Conservation (phyloP, 2,888 invertebrate species). For the Yponomeuta sedellus region DNA sequence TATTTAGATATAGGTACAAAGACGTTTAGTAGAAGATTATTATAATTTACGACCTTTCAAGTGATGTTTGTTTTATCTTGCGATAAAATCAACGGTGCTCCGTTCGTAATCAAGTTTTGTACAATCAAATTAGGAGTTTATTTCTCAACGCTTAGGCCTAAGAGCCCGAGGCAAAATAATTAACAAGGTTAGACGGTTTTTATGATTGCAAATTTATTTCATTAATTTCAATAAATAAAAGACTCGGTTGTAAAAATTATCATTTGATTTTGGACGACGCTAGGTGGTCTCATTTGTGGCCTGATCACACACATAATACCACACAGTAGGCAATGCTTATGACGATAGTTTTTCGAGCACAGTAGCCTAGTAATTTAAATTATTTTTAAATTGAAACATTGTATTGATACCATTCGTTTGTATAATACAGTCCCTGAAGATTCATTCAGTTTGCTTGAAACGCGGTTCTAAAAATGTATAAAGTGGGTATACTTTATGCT, state of each 20-base stretch:
- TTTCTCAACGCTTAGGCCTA: background rate
- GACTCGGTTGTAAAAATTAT: background rate
- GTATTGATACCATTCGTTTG: no score
- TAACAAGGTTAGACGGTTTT: conserved; percentile 39
- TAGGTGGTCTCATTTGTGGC: conserved; percentile 30
- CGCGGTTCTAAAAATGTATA: no score
- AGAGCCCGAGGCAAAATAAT: conserved; percentile 15
- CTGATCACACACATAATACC: background rate
- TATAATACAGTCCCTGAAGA: no score
- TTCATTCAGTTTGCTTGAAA: no score
- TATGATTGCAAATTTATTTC: conserved; percentile 48
- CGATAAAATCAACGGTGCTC: background rate
- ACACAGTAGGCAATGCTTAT: no score
- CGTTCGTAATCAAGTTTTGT: background rate
- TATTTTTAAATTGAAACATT: no score
- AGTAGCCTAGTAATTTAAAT: no score
- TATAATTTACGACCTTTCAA: background rate
- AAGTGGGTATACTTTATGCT: no score
- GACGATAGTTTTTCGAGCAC: no score
- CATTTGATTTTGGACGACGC: conserved; percentile 23
- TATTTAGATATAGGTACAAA: no score
- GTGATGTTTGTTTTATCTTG: background rate
- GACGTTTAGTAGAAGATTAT: background rate
- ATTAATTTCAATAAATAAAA: conserved; percentile 20
- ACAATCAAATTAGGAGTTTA: background rate